phyloP scores from a whole-genome alignment of 2,888 invertebrate species.

The Agonopterix arenella region DNA sequence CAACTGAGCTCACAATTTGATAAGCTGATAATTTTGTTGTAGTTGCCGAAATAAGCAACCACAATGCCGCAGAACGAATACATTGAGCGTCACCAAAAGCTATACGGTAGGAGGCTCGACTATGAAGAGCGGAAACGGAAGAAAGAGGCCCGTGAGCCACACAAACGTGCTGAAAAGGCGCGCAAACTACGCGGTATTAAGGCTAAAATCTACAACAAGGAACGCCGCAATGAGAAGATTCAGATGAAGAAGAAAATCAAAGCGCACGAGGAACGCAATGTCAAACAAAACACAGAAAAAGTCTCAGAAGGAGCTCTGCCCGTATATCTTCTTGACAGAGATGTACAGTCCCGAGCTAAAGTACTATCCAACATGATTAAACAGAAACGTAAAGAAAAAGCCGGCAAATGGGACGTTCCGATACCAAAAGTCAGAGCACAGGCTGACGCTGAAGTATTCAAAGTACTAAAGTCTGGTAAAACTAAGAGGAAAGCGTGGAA shows the following conservation, averaged over 20 bases:
- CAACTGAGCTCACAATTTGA: conserved; percentile 22
- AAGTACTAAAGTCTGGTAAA: conserved; percentile 94
- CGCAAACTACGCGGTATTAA: conserved; percentile 95
- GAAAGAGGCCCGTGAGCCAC: conserved; percentile 95
- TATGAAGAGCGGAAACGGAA: conserved; percentile 98
- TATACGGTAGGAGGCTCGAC: conserved; percentile 96
- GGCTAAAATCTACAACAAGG: conserved; percentile 98
- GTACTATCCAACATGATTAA: conserved; percentile 99
- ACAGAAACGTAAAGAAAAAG: conserved; percentile 99
- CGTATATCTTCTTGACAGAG: conserved; percentile 97
- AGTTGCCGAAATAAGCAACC: conserved; percentile 72
- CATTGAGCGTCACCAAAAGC: conserved; percentile 97
- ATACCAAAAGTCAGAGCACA: conserved; percentile 98
- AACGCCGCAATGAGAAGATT: conserved; percentile 98
- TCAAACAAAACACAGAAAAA: conserved; percentile 89
- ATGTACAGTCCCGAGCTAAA: conserved; percentile 95
- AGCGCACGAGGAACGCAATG: conserved; percentile 96
- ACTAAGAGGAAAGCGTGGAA: conserved; percentile 98
- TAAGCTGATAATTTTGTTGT: conserved; percentile 65
- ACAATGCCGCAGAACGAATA: conserved; percentile 99
- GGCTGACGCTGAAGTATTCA: conserved; percentile 97
- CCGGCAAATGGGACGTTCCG: conserved; percentile 99
- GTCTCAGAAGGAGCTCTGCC: conserved; percentile 95
- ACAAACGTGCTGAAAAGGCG: conserved; percentile 93
- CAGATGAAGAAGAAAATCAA: conserved; percentile 99